Conservation (phyloP, 1,140 invertebrate species). For the Pristionchus pacificus region DNA sequence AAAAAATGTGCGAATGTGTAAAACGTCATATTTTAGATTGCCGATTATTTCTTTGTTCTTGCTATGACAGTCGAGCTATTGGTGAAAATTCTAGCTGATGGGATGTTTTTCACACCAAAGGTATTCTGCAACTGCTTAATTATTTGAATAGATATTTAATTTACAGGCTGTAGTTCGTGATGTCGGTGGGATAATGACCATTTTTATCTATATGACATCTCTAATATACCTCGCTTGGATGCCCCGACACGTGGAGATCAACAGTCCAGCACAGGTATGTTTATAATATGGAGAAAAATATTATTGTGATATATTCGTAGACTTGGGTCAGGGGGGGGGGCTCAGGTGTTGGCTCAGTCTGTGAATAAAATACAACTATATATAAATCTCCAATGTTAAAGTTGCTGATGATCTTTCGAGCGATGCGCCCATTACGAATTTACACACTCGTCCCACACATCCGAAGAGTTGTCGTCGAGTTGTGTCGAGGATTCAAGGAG, state of each 20-base stretch:
- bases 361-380: neutral
- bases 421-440: constrained; percentile 88
- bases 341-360: too few relatives aligned
- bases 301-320: too few relatives aligned
- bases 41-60: constrained; percentile 94
- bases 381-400: neutral
- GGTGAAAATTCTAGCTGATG: constrained; percentile 92
- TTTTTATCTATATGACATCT: constrained; percentile 94
- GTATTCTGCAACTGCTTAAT: constrained; percentile 61
- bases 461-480: constrained; percentile 96
- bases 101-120: constrained; percentile 96
- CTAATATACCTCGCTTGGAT: constrained; percentile 93
- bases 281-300: too few relatives aligned
- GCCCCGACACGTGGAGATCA: constrained; percentile 82
- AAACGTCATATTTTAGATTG: too few relatives aligned
- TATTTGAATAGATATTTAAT: neutral
- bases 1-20: too few relatives aligned
- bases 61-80: constrained; percentile 94
- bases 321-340: too few relatives aligned
- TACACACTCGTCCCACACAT: constrained; percentile 87
- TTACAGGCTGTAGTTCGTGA: constrained; percentile 74
- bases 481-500: constrained; percentile 98
- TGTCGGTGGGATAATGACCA: constrained; percentile 87
- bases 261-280: constrained; percentile 79
- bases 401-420: constrained; percentile 84